Conservation (phyloP, 2,797 vertebrate genomes). For the Dendrocincla fuliginosa region DNA sequence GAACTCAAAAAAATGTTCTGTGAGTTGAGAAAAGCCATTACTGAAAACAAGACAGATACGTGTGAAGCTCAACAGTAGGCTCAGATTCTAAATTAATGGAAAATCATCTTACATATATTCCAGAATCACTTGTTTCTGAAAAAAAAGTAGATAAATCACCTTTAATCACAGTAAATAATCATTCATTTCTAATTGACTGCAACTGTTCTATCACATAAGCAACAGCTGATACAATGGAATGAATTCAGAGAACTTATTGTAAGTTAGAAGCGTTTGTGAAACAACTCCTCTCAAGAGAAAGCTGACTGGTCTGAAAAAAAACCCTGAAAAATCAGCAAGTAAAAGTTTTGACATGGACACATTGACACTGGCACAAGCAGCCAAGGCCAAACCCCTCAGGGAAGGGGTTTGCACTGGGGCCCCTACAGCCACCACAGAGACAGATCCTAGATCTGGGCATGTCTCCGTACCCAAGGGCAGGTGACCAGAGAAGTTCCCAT, state of each 20-base stretch:
- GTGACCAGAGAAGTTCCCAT: background rate
- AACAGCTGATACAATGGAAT: background rate
- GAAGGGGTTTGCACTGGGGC: background rate
- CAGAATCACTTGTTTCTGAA: constrained; percentile 12
- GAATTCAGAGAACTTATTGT: background rate
- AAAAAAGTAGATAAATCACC: background rate
- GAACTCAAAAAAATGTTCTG: background rate
- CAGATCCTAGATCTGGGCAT: fast-evolving
- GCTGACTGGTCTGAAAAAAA: background rate
- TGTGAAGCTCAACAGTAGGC: background rate
- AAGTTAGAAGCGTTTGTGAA: background rate
- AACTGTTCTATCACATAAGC: background rate
- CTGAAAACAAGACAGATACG: background rate
- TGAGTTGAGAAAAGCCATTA: background rate
- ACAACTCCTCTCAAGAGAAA: background rate
- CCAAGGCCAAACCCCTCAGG: background rate
- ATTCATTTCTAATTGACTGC: background rate
- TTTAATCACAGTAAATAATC: background rate
- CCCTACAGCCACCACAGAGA: background rate
- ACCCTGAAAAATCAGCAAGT: background rate
- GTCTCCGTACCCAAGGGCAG: fast-evolving
- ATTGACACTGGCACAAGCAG: background rate
- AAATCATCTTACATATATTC: background rate
- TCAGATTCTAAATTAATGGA: background rate
- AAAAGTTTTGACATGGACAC: background rate